Conservation (phyloP, 2,888 invertebrate species). For the Mongoloraphidia duomilia region DNA sequence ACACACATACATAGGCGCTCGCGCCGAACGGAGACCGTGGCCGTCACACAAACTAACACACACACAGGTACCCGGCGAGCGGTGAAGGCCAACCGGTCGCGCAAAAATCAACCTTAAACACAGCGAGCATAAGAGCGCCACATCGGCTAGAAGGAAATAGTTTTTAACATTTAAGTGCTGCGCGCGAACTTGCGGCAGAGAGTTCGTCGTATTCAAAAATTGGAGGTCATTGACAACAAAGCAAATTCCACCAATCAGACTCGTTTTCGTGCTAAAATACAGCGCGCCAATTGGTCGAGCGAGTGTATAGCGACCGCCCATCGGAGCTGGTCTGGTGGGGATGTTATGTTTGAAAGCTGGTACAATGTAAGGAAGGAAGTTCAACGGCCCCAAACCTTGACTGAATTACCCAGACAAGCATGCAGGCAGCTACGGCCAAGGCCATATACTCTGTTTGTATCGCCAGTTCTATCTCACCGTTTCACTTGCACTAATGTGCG, state of each 20-base stretch:
- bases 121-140: constrained; percentile 16
- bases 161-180: constrained; percentile 33
- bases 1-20: too few species aligned
- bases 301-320: constrained; percentile 29
- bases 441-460: constrained; percentile 42
- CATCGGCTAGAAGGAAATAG: constrained; percentile 15
- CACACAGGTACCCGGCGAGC: not conserved
- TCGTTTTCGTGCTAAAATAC: constrained; percentile 34
- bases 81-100: constrained; percentile 3
- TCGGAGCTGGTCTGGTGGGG: constrained; percentile 26
- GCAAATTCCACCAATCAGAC: constrained; percentile 34
- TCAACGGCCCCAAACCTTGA: constrained; percentile 77
- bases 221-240: constrained; percentile 72
- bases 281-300: constrained; percentile 24
- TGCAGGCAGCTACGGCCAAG: constrained; percentile 42
- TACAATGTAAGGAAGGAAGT: constrained; percentile 35
- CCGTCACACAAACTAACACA: constrained; percentile 15
- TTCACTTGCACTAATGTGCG: constrained; percentile 27
- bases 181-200: constrained; percentile 37
- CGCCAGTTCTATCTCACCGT: constrained; percentile 20
- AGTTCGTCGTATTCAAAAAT: constrained; percentile 66
- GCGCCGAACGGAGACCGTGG: constrained; percentile 16
- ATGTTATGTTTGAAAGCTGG: constrained; percentile 19
- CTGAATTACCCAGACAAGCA: constrained; percentile 57
- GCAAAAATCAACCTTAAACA: constrained; percentile 4